phyloP scores from a whole-genome alignment of 2,888 invertebrate species.

The Papilio protenor region DNA sequence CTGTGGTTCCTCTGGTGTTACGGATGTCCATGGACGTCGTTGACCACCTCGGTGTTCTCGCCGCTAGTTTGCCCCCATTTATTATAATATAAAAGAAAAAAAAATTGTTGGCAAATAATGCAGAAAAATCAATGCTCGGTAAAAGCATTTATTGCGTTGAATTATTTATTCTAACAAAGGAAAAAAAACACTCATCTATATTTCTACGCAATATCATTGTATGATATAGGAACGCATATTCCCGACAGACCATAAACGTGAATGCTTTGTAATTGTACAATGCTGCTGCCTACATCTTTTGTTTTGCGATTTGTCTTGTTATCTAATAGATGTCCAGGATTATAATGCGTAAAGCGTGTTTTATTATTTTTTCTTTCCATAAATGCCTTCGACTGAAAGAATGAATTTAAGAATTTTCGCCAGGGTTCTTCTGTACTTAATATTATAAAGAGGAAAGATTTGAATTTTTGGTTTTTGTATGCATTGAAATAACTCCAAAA shows the following conservation, averaged over 20 bases:
- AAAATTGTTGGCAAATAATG: neutral
- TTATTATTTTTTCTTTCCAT: neutral
- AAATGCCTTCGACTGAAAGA: neutral
- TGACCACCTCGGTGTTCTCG: too few relatives aligned
- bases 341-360: neutral
- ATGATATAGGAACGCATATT: constrained; percentile 3
- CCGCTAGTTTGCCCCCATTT: too few relatives aligned
- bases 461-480: too few relatives aligned
- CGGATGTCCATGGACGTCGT: too few relatives aligned
- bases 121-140: constrained; percentile 28
- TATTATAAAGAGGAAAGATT: neutral
- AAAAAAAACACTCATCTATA: neutral
- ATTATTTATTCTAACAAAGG: constrained; percentile 27
- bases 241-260: constrained; percentile 12
- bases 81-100: too few relatives aligned
- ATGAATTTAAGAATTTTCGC: neutral
- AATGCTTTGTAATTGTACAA: constrained; percentile 32
- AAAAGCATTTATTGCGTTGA: constrained; percentile 11
- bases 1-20: too few relatives aligned
- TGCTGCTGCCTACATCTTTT: constrained; percentile 10
- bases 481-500: too few relatives aligned
- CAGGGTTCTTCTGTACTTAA: neutral
- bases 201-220: neutral
- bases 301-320: neutral
- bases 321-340: neutral